phyloP scores from a whole-genome alignment of 2,113 vertebrate species.

The Astur gentilis region DNA sequence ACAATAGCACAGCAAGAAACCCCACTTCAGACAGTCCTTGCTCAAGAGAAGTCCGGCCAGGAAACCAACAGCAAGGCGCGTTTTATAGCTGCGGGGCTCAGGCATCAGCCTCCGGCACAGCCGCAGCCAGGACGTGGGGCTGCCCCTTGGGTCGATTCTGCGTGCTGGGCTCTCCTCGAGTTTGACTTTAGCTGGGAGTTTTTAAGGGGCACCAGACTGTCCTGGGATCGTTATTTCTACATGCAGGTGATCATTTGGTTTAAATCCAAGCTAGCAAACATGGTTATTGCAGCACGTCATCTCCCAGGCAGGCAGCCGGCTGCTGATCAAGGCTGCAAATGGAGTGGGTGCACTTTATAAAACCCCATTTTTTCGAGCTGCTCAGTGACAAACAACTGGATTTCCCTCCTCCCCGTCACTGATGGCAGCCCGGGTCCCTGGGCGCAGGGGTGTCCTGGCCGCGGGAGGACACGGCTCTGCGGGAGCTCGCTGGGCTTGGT shows the following conservation, averaged over 20 bases:
- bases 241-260: neutral
- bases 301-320: rapidly evolving
- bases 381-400: neutral
- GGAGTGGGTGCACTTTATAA: neutral
- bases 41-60: neutral
- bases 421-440: neutral
- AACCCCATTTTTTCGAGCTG: neutral
- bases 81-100: neutral
- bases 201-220: neutral
- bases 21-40: neutral
- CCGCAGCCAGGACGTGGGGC: neutral
- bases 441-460: neutral
- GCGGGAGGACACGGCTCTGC: neutral
- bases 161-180: rapidly evolving
- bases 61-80: neutral
- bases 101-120: rapidly evolving
- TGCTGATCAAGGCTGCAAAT: rapidly evolving
- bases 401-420: neutral
- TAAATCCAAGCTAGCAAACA: neutral
- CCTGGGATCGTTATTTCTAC: neutral
- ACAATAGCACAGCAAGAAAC: neutral
- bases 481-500: neutral
- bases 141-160: neutral
- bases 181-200: neutral
- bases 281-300: neutral